A percentile compares a stretch with the other conserved stretches of the same genome.
Evolutionary conservation across 2,797 vertebrate species (phyloP).

Genomic region (Vespertilio murinus): DNA sequence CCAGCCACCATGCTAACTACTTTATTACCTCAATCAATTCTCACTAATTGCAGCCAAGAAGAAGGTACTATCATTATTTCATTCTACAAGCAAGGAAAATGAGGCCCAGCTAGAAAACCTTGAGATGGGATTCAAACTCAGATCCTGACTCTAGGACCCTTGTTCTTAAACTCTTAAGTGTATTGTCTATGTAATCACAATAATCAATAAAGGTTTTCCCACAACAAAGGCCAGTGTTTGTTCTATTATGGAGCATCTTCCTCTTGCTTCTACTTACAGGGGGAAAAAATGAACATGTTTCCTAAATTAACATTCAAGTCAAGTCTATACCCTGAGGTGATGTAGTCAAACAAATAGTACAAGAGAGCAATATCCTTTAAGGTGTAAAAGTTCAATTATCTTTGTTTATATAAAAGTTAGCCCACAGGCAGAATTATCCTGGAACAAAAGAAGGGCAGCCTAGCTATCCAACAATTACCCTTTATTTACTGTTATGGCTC

Average conservation of each 20-base stretch:
- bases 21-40: neutral
- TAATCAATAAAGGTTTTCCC: neutral
- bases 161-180: neutral
- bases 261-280: conserved; percentile 44
- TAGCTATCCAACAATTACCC: conserved; percentile 47
- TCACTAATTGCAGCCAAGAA: neutral
- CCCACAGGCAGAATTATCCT: conserved; percentile 57
- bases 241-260: neutral
- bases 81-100: neutral
- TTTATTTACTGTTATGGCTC: conserved; percentile 68
- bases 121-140: neutral
- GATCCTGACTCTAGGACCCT: neutral
- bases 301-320: conserved; percentile 55
- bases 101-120: neutral
- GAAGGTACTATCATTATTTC: neutral
- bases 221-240: neutral
- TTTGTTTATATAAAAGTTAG: conserved; percentile 70
- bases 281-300: conserved; percentile 19
- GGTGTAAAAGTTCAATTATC: conserved; percentile 67
- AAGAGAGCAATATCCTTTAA: conserved; percentile 61
- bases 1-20: neutral
- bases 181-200: neutral
- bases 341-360: conserved; percentile 42
- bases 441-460: conserved; percentile 37
- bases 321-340: conserved; percentile 20